Evolutionary conservation across 1,140 invertebrate genomes (phyloP).

Genomic region (Drosophila nebulosa): DNA sequence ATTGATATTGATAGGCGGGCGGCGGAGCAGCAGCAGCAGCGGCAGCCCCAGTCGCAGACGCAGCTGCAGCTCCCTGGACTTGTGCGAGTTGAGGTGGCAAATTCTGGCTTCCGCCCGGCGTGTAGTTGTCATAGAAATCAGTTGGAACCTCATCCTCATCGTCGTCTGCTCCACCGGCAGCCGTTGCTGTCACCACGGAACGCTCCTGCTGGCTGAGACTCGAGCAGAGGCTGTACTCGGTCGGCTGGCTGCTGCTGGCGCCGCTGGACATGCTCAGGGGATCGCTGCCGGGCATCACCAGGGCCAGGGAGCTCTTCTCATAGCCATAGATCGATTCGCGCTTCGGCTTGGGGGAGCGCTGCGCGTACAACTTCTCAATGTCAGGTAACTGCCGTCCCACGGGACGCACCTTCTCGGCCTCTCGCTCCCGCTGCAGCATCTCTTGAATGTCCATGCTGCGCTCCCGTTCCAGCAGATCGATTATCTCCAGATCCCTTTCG

Average conservation of each 20-base stretch:
- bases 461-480: slow-evolving; percentile 76
- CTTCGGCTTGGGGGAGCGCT: slow-evolving; percentile 64
- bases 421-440: slow-evolving; percentile 68
- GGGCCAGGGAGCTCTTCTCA: slow-evolving; percentile 25
- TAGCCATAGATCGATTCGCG: slow-evolving; percentile 36
- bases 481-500: slow-evolving; percentile 77
- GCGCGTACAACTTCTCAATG: slow-evolving; percentile 70
- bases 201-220: slow-evolving; percentile 21
- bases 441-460: slow-evolving; percentile 79
- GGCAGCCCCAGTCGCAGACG: background rate
- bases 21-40: slow-evolving; percentile 3
- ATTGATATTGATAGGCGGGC: slow-evolving; percentile 74
- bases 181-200: slow-evolving; percentile 10
- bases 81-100: slow-evolving; percentile 44
- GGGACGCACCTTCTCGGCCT: slow-evolving; percentile 56
- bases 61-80: background rate
- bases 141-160: slow-evolving; percentile 71
- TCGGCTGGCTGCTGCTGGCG: slow-evolving; percentile 49
- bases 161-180: background rate
- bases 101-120: slow-evolving; percentile 62
- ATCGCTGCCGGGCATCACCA: slow-evolving; percentile 63
- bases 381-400: slow-evolving; percentile 65
- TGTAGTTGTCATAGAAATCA: slow-evolving; percentile 73
- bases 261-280: slow-evolving; percentile 52
- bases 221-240: slow-evolving; percentile 65